These are phyloP conservation scores for Grantiella picta DNA, from an alignment of 2,113 vertebrate species.

Conservation along the genomic window DNA sequence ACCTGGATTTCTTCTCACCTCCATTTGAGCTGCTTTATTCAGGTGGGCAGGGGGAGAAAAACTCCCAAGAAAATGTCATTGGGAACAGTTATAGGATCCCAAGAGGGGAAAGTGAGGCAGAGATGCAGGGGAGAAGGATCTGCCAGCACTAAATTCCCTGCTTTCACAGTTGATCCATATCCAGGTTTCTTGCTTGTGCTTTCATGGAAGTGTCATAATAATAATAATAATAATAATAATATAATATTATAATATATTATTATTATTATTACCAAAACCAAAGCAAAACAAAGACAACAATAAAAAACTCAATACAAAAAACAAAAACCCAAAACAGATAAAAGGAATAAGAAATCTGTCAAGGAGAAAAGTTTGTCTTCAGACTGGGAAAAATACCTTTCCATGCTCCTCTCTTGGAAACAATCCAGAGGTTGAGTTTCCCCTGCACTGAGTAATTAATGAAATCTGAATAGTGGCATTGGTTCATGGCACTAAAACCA, in stretches of 20 bases:
- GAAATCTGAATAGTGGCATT: neutral
- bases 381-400: neutral
- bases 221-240: neutral
- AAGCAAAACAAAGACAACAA: neutral
- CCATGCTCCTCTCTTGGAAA: neutral
- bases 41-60: neutral
- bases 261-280: neutral
- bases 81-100: neutral
- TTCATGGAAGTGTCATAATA: neutral
- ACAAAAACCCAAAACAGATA: too few species aligned
- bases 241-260: neutral
- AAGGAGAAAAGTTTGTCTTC: neutral
- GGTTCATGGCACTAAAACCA: neutral
- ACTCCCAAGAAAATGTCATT: neutral
- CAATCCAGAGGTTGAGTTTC: too few species aligned
- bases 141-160: neutral
- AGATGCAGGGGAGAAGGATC: neutral
- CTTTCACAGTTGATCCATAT: neutral
- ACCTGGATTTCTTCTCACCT: neutral
- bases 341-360: neutral
- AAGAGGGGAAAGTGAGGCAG: neutral
- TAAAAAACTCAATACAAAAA: neutral
- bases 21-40: neutral
- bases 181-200: neutral
- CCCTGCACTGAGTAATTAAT: neutral